Evolutionary conservation across 1,140 invertebrate genomes (phyloP), one percentile per base, ranked within the genome.

Genomic region (Hermatobates lingyangjiaoensis): DNA sequence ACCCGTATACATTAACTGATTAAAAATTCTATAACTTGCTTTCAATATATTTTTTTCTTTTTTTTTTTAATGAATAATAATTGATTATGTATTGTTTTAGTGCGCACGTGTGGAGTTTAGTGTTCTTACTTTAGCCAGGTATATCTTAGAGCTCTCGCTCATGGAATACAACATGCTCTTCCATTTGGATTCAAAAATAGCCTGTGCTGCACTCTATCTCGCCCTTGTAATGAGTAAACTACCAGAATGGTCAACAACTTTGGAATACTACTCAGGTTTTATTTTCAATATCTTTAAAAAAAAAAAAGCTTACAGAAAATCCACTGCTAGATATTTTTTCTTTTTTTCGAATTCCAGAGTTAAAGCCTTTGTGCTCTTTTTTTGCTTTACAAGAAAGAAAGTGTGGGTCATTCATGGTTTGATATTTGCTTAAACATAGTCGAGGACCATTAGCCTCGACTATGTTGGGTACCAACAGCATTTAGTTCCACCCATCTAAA

Each of bases 101-200:
- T 90, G 86, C 71, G 80, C 79, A 27, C 82, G 86, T 66, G 74
- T 87, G 21, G 77, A 80, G n/a, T 92, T 97, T 87, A 79, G 84
- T 34, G 83, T 83, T 2, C 70, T 98, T 50, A 98, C 94, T 0
- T 67, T 98, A 56, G 90, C 91, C 12, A 76, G 94, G 55, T 98
- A 80, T 66, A 87, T 98, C 61, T 71, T 98, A 56, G 95, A 98
- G 68, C 77, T 80, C 60, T 88, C 87, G 1, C 68, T 97, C 39
- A 85, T 96, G 81, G 89, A 96, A 58, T 95, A 96, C 65, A 69
- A 76, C 2, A 80, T 87, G 46, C 74, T 92, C 55, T 69, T 67
- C 12, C 70, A 76, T 18, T 77, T 77, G 15, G 93, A 98, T 63
- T 94, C 90, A 30, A 79, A 84, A 68, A 73, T 94, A 68, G 92